Base-by-base conservation (phyloP, 2,113 vertebrate species). In the Sardina pilchardus region DNA sequence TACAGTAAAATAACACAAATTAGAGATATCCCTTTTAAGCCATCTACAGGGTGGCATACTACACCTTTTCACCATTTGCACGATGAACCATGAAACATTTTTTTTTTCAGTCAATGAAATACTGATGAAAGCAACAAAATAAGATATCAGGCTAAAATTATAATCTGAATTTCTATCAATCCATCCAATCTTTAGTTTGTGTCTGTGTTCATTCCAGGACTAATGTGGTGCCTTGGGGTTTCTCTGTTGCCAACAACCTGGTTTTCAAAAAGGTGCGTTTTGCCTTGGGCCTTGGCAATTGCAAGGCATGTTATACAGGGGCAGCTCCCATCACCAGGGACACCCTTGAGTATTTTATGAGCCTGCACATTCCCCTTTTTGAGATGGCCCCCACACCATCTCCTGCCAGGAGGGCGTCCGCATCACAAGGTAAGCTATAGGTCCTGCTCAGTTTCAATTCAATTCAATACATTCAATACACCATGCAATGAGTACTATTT, bases 291-390 rank as follows among this genome's bases (percentile, higher is more conserved):
- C 90, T 97, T 21, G 92, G 94, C 80, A 93, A 91, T 85, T 96
- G 96, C 89, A 88, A 4, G 21, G 0, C 26, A 4, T 95, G 93
- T 89, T 92, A 92, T 83, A 95, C 90, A 0, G 91, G 93, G 0
- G 96, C 95, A 0, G 90, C 92, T 1, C 94, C 95, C 19, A 95
- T 96, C 85, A 93, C 95, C 34, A 94, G 89, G 88, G 91, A 94
- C 12, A 96, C 94, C 0, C 85, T 95, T 91, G 94, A 96, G 1
- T 96, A 93, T 92, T 96, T 96, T 92, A 94, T 97, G 93, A 95
- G 96, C 90, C 93, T 96, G 12, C 87, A 94, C 91, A 90, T 96
- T 4, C 93, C 93, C 1, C 6, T 96, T 85, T 85, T 85, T 19
- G 94, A 95, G 91, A 2, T 0, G 96, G 96, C 0, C 86, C 95